These are phyloP conservation scores for Engraulis encrasicolus DNA, from an alignment of 2,113 vertebrate genomes.

Conservation along the genomic window DNA sequence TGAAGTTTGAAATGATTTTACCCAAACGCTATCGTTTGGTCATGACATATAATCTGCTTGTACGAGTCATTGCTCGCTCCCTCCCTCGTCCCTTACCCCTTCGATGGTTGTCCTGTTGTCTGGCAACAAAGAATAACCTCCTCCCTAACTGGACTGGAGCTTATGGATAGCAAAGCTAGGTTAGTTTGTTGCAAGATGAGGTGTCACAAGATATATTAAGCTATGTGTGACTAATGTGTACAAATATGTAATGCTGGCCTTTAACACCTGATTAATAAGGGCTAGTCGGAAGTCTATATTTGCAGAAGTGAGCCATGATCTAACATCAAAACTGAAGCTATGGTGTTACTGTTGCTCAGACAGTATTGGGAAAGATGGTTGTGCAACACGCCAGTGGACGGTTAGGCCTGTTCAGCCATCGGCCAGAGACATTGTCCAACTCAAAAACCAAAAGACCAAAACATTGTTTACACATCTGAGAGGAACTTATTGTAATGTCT, in stretches of 20 bases:
- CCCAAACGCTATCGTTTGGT: too few species aligned
- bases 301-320: background rate
- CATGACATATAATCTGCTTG: too few species aligned
- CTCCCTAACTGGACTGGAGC: too few species aligned
- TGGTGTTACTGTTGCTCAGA: background rate
- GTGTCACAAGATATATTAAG: background rate
- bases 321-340: background rate
- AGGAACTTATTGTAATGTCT: background rate
- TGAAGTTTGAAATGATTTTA: too few species aligned
- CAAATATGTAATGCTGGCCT: background rate
- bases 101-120: too few species aligned
- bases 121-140: too few species aligned
- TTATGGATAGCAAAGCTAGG: too few species aligned
- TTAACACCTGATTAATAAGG: background rate
- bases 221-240: background rate
- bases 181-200: too few species aligned
- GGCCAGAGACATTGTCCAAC: background rate
- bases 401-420: background rate
- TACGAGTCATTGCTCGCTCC: too few species aligned
- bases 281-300: background rate
- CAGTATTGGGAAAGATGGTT: background rate
- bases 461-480: background rate
- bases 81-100: too few species aligned
- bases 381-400: background rate
- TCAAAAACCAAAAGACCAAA: background rate